A percentile compares a stretch with the other conserved stretches of the same genome.
These are phyloP conservation scores for Boulengerochromis microlepis DNA, from an alignment of 2,113 vertebrate genomes.

Conservation along the genomic window DNA sequence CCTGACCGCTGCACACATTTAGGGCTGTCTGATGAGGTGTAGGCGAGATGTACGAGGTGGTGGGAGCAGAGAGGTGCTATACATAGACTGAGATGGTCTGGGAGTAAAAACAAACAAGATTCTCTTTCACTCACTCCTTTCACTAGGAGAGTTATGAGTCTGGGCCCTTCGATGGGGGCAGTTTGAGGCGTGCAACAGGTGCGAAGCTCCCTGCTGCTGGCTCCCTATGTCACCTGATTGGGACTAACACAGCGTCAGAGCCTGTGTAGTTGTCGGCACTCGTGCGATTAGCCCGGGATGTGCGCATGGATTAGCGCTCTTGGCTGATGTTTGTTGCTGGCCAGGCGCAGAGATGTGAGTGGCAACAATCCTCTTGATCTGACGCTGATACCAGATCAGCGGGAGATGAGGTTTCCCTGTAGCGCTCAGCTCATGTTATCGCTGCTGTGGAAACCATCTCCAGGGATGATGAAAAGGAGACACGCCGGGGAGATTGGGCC, in stretches of 20 bases:
- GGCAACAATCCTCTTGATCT: conserved; percentile 40
- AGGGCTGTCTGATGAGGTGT: background rate
- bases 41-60: background rate
- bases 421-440: conserved; percentile 20
- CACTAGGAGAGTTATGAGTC: conserved; percentile 71
- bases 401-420: conserved; percentile 32
- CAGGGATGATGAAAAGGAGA: conserved; percentile 32
- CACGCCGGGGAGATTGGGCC: background rate
- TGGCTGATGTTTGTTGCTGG: background rate
- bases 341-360: background rate
- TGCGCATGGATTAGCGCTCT: conserved; percentile 57
- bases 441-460: conserved; percentile 57
- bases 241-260: conserved; percentile 26
- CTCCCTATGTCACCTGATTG: conserved; percentile 57
- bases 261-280: conserved; percentile 40
- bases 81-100: conserved; percentile 63
- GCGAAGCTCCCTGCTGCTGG: conserved; percentile 22
- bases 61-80: conserved; percentile 42
- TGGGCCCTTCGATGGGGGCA: conserved; percentile 20
- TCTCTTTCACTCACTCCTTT: conserved; percentile 74
- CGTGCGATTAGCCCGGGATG: conserved; percentile 25
- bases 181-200: conserved; percentile 66
- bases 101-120: conserved; percentile 78
- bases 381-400: conserved; percentile 37
- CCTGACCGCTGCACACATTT: background rate